phyloP scores from a whole-genome alignment of 92 coral and sea anemone species.

The Epizoanthus illoricatus region DNA sequence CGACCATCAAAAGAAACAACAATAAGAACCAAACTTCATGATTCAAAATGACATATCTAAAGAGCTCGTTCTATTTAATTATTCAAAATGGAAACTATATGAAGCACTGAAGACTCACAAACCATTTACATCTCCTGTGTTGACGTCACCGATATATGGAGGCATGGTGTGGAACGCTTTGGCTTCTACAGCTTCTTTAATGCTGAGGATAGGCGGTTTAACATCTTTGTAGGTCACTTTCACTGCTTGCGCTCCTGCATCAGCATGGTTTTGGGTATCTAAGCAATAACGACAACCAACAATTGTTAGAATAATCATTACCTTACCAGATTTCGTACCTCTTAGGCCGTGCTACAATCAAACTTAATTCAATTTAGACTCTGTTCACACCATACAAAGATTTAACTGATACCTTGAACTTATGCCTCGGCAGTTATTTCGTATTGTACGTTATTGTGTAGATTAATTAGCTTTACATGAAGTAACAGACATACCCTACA shows the following conservation, averaged over 20 bases:
- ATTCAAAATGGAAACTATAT: background rate
- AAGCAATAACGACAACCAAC: background rate
- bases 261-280: constrained; percentile 85
- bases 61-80: no score
- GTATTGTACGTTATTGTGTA: no score
- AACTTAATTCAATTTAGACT: no score
- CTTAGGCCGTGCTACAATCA: no score
- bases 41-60: no score
- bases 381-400: background rate
- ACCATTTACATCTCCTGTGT: constrained; percentile 82
- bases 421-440: no score
- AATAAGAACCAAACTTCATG: no score
- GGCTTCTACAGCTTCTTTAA: constrained; percentile 81
- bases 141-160: constrained; percentile 45
- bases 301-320: background rate
- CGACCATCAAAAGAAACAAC: no score
- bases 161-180: constrained; percentile 66
- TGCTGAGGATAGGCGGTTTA: constrained; percentile 69
- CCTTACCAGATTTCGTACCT: background rate
- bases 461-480: background rate
- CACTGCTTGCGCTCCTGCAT: constrained; percentile 81
- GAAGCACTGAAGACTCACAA: background rate
- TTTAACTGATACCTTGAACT: background rate
- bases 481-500: background rate
- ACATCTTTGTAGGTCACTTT: constrained; percentile 74